Evolutionary conservation across 37 sponge, comb jelly and placozoan species (phyloP).

Genomic region (Lycopodina hypogea): DNA sequence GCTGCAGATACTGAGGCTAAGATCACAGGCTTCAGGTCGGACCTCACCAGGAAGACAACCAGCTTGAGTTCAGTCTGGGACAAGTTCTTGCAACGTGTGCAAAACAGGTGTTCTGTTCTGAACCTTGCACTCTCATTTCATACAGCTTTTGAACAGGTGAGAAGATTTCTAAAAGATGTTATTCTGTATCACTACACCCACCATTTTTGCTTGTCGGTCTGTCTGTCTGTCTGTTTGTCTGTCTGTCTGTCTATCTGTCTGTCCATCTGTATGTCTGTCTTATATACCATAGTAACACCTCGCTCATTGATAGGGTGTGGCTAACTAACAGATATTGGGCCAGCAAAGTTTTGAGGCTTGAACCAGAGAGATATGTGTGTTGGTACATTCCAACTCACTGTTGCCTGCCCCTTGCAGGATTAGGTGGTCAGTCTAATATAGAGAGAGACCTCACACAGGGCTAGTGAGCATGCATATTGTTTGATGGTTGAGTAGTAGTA

Average conservation of each 20-base stretch:
- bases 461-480: too few relatives aligned
- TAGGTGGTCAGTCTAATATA: too few relatives aligned
- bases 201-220: neutral
- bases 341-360: too few relatives aligned
- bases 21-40: slow-evolving; percentile 39
- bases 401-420: too few relatives aligned
- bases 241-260: neutral
- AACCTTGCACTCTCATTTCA: slow-evolving; percentile 4
- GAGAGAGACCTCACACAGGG: too few relatives aligned
- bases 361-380: too few relatives aligned
- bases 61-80: slow-evolving; percentile 47
- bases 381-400: too few relatives aligned
- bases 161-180: neutral
- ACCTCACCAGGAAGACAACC: slow-evolving; percentile 26
- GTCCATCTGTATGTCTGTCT: neutral
- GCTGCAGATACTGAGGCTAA: slow-evolving; percentile 20
- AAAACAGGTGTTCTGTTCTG: slow-evolving; percentile 28
- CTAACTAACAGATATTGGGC: too few relatives aligned
- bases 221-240: neutral
- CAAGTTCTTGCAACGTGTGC: slow-evolving; percentile 38
- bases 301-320: too few relatives aligned
- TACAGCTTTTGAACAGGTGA: slow-evolving; percentile 15
- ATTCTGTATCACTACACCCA: neutral
- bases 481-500: too few relatives aligned
- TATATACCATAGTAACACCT: too few relatives aligned